These are phyloP conservation scores for Oreotrochilus melanogaster DNA, from an alignment of 2,113 vertebrate genomes.

Conservation along the genomic window DNA sequence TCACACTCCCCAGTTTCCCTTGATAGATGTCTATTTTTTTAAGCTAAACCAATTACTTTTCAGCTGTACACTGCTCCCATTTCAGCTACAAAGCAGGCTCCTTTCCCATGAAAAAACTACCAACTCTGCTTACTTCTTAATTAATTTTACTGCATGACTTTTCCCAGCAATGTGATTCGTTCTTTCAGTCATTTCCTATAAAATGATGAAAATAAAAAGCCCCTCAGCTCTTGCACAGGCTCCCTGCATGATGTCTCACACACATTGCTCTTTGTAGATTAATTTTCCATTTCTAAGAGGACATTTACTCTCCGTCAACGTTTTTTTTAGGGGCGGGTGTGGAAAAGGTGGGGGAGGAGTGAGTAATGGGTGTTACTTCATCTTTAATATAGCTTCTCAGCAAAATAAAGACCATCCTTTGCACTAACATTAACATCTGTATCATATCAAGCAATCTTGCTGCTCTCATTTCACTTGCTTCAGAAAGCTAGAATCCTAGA, in stretches of 20 bases:
- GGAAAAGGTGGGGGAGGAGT: neutral
- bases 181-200: neutral
- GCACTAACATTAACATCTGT: too few relatives aligned
- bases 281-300: neutral
- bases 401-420: too few relatives aligned
- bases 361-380: neutral
- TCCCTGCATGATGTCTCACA: neutral
- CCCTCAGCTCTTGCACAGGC: neutral
- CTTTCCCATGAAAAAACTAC: neutral
- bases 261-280: neutral
- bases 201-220: slow-evolving; percentile 16
- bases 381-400: too few relatives aligned
- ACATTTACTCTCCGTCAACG: neutral
- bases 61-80: neutral
- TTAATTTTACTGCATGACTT: neutral
- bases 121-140: neutral
- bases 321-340: neutral
- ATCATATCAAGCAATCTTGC: too few relatives aligned
- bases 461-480: too few relatives aligned
- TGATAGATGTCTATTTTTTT: neutral
- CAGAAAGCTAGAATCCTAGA: too few relatives aligned
- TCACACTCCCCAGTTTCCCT: rapidly evolving
- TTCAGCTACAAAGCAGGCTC: neutral
- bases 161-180: neutral
- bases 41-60: neutral